Evolutionary conservation across 2,797 vertebrate genomes (phyloP).

Genomic region (Rhinichthys osculus): DNA sequence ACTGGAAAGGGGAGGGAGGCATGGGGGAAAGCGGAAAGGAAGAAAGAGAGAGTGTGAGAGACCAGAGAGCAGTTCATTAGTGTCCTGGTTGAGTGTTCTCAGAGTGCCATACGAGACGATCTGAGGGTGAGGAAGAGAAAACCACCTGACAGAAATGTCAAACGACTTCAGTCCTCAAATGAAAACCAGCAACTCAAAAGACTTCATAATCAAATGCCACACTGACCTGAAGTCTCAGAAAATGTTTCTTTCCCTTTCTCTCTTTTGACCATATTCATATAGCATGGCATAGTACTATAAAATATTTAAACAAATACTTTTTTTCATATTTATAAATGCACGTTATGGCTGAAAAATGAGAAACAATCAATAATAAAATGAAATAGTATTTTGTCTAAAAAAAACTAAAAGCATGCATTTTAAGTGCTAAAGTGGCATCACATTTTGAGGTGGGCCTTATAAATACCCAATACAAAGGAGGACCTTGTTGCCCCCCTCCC

Average conservation of each 20-base stretch:
- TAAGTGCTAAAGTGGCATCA: not conserved
- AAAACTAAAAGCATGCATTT: no score
- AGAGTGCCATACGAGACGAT: conserved; percentile 16
- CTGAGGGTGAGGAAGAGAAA: conserved; percentile 29
- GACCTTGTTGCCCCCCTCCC: not conserved
- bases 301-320: not conserved
- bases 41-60: not conserved
- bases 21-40: not conserved
- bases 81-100: conserved; percentile 19
- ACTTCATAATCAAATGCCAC: conserved; percentile 15
- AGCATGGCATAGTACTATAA: not conserved
- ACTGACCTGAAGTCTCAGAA: conserved; percentile 24
- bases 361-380: not conserved
- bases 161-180: conserved; percentile 28
- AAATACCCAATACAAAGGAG: not conserved
- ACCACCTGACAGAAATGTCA: conserved; percentile 38
- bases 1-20: not conserved
- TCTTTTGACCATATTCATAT: not conserved
- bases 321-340: no score
- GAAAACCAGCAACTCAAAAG: conserved; percentile 23
- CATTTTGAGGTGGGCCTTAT: not conserved
- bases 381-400: not conserved
- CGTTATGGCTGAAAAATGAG: not conserved
- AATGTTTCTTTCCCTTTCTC: not conserved
- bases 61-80: conserved; percentile 35